phyloP scores from a whole-genome alignment of 2,113 vertebrate species.

The Rhinolophus sinicus region DNA sequence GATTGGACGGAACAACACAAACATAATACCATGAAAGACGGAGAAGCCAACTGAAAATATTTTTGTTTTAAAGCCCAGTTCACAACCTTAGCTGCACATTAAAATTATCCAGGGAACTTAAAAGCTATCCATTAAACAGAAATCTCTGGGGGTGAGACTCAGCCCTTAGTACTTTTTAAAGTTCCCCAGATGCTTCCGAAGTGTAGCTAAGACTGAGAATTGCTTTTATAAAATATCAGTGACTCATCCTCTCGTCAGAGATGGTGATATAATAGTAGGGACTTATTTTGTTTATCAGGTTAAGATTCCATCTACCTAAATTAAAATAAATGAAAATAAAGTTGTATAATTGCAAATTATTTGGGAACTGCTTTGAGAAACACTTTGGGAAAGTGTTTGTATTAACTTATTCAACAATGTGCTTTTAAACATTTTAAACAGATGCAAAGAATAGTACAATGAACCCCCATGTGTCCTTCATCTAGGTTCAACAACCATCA shows the following conservation, averaged over 20 bases:
- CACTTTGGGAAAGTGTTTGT: slow-evolving; percentile 18
- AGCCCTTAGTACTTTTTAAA: not conserved
- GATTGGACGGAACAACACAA: not conserved
- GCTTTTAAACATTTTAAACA: slow-evolving; percentile 28
- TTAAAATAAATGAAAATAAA: slow-evolving; percentile 5
- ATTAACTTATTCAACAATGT: not conserved
- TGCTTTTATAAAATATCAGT: not conserved
- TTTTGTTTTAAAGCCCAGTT: not conserved
- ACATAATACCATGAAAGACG: not conserved
- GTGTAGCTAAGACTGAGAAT: not conserved
- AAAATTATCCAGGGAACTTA: not conserved
- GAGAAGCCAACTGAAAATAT: not conserved
- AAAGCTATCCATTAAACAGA: not conserved
- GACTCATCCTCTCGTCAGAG: not conserved
- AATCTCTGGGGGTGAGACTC: not conserved
- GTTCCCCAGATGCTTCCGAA: not conserved
- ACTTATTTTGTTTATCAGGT: not conserved
- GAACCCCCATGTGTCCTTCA: not conserved
- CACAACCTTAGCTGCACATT: not conserved
- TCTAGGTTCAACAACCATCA: not conserved
- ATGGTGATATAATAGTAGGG: not conserved
- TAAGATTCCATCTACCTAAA: not conserved
- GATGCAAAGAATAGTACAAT: not conserved
- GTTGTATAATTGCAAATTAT: not conserved
- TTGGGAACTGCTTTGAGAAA: not conserved